Evolutionary conservation across 2,113 vertebrate species (phyloP).

Genomic region (Leptobrachium leishanense): DNA sequence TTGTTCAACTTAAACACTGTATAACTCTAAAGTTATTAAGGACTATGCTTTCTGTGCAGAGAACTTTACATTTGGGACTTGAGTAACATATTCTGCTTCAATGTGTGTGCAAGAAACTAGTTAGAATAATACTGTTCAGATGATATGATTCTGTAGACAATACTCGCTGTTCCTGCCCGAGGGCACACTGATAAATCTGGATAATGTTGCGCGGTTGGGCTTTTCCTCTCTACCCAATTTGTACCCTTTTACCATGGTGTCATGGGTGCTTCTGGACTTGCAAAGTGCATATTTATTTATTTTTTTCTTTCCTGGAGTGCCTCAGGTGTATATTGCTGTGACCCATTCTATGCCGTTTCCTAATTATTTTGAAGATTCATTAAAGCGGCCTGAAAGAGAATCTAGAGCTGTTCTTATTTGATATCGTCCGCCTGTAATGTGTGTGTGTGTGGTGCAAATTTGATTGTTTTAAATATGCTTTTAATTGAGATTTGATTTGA

Average conservation of each 20-base stretch:
- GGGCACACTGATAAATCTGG: neutral
- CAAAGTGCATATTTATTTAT: constrained; percentile 48
- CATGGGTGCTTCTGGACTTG: constrained; percentile 41
- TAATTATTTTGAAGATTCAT: constrained; percentile 68
- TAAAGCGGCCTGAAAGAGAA: constrained; percentile 62
- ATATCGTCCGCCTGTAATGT: neutral
- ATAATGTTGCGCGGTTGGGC: no score
- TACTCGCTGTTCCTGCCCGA: neutral
- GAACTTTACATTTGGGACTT: neutral
- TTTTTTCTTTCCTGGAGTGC: constrained; percentile 65
- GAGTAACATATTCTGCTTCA: neutral
- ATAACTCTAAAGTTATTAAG: neutral
- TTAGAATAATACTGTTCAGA: neutral
- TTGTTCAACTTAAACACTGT: neutral
- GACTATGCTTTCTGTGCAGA: neutral
- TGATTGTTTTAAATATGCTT: neutral
- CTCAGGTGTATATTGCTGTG: constrained; percentile 68
- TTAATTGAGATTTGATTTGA: neutral
- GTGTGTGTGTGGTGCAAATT: neutral
- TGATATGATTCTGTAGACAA: neutral
- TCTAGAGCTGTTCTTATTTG: constrained; percentile 38
- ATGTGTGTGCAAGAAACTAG: neutral
- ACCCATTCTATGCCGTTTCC: constrained; percentile 63
- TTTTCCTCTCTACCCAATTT: neutral
- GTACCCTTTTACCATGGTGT: neutral